phyloP scores from a whole-genome alignment of 2,888 invertebrate species.

The Calliopum simillimum region DNA sequence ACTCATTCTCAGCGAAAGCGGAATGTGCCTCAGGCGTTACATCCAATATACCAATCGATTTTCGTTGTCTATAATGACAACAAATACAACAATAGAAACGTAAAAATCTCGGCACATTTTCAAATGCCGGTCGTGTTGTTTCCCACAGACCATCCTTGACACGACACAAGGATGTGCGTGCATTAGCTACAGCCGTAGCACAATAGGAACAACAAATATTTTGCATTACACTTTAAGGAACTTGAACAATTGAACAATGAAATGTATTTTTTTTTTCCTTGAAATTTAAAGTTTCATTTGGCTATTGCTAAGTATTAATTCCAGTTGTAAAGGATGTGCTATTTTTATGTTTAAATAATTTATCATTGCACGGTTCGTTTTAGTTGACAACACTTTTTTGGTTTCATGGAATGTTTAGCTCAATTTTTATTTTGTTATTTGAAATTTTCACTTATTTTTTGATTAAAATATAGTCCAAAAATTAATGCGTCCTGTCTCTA shows the following conservation, averaged over 20 bases:
- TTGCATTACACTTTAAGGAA: conserved; percentile 13
- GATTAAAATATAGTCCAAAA: neutral
- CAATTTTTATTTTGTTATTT: neutral
- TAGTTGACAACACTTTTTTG: no score
- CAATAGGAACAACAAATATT: conserved; percentile 14
- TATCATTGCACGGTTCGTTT: no score
- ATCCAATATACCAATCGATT: conserved; percentile 59
- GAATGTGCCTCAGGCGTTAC: conserved; percentile 37
- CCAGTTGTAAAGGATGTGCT: no score
- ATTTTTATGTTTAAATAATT: no score
- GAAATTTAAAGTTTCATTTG: no score
- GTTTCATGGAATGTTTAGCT: no score
- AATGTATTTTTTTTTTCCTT: no score
- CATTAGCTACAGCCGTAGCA: conserved; percentile 22
- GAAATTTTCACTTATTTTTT: neutral
- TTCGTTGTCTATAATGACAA: conserved; percentile 56
- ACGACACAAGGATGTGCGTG: conserved; percentile 43
- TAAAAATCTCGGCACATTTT: conserved; percentile 50
- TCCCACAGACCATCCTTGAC: conserved; percentile 52
- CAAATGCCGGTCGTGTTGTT: conserved; percentile 49
- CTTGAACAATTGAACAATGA: neutral
- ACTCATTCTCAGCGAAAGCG: conserved; percentile 5
- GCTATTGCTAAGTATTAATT: neutral
- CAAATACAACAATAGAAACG: conserved; percentile 54
- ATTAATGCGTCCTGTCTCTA: conserved; percentile 41